A percentile compares a stretch with the other conserved stretches of the same genome.
phyloP scores from a whole-genome alignment of 92 coral and sea anemone genomes.

The Porites evermanni region DNA sequence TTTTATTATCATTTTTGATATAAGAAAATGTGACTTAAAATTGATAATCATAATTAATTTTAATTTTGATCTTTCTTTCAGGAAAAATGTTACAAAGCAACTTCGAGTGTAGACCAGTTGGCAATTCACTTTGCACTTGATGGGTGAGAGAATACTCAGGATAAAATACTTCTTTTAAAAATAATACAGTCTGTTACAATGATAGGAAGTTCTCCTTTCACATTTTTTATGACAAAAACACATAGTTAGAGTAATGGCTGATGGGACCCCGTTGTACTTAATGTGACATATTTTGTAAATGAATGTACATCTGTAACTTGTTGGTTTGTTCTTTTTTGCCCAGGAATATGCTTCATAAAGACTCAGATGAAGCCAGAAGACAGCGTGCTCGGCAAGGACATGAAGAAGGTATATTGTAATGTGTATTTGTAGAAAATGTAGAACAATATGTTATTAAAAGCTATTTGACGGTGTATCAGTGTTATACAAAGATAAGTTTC shows the following conservation, averaged over 20 bases:
- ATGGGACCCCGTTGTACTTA: too few species aligned
- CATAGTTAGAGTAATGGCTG: too few species aligned
- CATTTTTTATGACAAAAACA: too few species aligned
- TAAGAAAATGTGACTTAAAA: too few species aligned
- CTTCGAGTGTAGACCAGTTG: slow-evolving; percentile 96
- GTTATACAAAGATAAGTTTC: too few species aligned
- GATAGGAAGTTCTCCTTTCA: too few species aligned
- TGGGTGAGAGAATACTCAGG: slow-evolving; percentile 76
- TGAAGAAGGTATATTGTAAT: slow-evolving; percentile 11
- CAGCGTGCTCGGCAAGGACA: slow-evolving; percentile 85
- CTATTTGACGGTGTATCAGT: neutral
- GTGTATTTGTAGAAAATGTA: too few species aligned
- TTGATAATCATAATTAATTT: neutral
- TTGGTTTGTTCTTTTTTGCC: neutral
- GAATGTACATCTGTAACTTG: neutral
- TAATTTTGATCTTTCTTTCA: neutral
- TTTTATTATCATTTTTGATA: too few species aligned
- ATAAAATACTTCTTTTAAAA: too few species aligned
- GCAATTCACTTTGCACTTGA: slow-evolving; percentile 98
- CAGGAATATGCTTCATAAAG: slow-evolving; percentile 94
- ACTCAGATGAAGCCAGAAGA: slow-evolving; percentile 98
- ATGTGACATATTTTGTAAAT: too few species aligned
- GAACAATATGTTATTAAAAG: too few species aligned
- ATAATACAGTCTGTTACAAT: too few species aligned
- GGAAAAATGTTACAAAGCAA: slow-evolving; percentile 87